These are phyloP conservation scores for Rhineura floridana DNA, from an alignment of 2,113 vertebrate species.

Conservation along the genomic window DNA sequence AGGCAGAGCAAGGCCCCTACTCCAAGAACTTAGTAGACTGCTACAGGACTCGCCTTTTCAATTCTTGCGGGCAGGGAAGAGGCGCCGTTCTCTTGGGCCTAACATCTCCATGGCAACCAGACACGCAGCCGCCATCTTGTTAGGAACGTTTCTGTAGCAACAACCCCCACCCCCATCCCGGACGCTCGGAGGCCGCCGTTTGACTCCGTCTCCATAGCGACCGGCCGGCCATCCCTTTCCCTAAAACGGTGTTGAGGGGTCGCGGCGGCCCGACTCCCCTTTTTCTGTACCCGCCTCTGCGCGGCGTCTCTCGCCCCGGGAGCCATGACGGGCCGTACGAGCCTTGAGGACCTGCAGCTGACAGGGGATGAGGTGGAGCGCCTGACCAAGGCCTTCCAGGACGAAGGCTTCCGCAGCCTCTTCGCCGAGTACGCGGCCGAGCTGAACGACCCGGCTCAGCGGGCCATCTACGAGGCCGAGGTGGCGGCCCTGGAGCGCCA, in stretches of 20 bases:
- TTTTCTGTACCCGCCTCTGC: too few species aligned
- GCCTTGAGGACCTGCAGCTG: slow-evolving; percentile 82
- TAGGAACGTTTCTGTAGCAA: slow-evolving; percentile 31
- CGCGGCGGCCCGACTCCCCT: too few species aligned
- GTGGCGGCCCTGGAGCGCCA: slow-evolving; percentile 85
- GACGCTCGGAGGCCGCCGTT: neutral
- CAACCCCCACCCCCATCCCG: rapidly evolving
- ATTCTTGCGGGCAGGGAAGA: too few species aligned
- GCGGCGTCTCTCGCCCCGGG: too few species aligned
- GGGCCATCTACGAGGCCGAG: slow-evolving; percentile 84
- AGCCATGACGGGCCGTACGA: slow-evolving; percentile 2
- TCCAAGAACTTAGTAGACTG: too few species aligned
- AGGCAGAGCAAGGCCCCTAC: too few species aligned
- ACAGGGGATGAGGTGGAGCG: slow-evolving; percentile 81
- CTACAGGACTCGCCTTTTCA: too few species aligned
- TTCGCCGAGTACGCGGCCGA: slow-evolving; percentile 85
- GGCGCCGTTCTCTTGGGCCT: too few species aligned
- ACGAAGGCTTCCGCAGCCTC: slow-evolving; percentile 82
- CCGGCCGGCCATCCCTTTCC: neutral
- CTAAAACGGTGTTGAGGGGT: too few species aligned
- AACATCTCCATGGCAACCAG: neutral
- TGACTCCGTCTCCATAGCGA: rapidly evolving
- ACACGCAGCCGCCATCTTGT: slow-evolving; percentile 13
- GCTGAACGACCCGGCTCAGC: slow-evolving; percentile 83
- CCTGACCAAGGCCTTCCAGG: slow-evolving; percentile 82